These are phyloP conservation scores for Limanda limanda DNA, from an alignment of 2,113 vertebrate species.

Conservation along the genomic window DNA sequence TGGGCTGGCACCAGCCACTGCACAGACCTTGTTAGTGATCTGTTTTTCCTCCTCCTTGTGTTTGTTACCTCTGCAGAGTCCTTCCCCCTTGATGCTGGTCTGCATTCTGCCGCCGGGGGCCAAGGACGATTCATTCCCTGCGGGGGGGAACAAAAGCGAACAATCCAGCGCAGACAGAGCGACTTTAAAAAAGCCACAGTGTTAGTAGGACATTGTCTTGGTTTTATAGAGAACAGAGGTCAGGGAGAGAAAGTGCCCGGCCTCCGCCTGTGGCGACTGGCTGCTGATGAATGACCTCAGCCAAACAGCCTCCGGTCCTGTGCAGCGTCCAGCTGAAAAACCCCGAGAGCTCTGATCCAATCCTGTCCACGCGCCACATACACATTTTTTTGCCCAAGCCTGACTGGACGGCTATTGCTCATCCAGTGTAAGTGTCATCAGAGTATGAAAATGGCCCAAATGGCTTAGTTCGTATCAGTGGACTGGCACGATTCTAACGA, in stretches of 20 bases:
- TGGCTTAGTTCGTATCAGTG: neutral
- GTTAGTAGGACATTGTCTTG: conserved; percentile 58
- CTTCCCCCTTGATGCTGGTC: conserved; percentile 37
- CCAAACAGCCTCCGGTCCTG: conserved; percentile 50
- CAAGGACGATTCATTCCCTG: conserved; percentile 55
- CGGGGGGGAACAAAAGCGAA: conserved; percentile 34
- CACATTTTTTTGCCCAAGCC: conserved; percentile 16
- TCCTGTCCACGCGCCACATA: conserved; percentile 18
- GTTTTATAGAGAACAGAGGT: conserved; percentile 67
- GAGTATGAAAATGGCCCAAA: conserved; percentile 25
- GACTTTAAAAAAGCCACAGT: conserved; percentile 46
- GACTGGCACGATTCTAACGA: too few relatives aligned
- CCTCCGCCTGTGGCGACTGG: conserved; percentile 37
- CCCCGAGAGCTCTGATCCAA: conserved; percentile 32
- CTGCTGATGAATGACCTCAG: conserved; percentile 68
- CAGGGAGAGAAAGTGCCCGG: conserved; percentile 54
- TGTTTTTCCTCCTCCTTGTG: conserved; percentile 28
- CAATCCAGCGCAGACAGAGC: conserved; percentile 55
- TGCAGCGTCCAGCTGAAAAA: conserved; percentile 54
- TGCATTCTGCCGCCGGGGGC: conserved; percentile 25
- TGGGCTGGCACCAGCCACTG: conserved; percentile 38
- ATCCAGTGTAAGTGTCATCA: conserved; percentile 30
- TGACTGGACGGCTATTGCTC: conserved; percentile 26
- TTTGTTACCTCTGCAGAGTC: conserved; percentile 44
- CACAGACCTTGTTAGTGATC: conserved; percentile 52